Conservation (phyloP, 2,888 invertebrate genomes). For the Oxystoma pomonae region DNA sequence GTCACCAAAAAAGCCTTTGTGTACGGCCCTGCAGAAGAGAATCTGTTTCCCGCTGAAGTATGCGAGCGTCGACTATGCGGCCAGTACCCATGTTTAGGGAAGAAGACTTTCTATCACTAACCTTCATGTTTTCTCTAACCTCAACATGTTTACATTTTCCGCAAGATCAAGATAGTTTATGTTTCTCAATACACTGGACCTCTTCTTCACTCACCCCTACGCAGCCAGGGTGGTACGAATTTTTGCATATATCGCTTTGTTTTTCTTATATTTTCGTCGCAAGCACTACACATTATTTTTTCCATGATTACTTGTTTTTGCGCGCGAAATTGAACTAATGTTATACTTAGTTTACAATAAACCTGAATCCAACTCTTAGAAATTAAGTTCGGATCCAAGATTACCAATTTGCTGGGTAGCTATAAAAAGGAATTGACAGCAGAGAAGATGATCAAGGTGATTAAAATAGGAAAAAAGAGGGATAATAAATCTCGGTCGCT, state of each 20-base stretch:
- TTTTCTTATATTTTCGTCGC: not conserved
- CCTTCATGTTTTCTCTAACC: not conserved
- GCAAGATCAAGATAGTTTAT: not conserved
- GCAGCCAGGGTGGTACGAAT: not conserved
- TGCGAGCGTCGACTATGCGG: not conserved
- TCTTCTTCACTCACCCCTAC: not conserved
- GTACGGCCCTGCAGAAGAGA: too few species aligned
- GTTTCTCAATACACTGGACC: not conserved
- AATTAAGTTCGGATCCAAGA: too few species aligned
- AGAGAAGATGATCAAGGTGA: too few species aligned
- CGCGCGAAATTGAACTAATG: too few species aligned
- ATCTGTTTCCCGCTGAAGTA: not conserved
- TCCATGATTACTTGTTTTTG: not conserved
- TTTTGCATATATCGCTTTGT: not conserved
- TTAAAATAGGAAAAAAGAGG: too few species aligned
- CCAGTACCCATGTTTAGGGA: not conserved
- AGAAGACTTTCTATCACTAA: not conserved
- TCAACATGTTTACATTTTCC: not conserved
- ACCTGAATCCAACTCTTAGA: too few species aligned
- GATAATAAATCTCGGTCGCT: too few species aligned
- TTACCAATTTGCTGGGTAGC: too few species aligned
- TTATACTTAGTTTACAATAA: too few species aligned
- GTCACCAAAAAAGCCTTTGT: not conserved
- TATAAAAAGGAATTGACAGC: too few species aligned
- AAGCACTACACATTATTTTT: not conserved